Conservation (phyloP, 2,113 vertebrate species). For the Pterophyllum scalare region DNA sequence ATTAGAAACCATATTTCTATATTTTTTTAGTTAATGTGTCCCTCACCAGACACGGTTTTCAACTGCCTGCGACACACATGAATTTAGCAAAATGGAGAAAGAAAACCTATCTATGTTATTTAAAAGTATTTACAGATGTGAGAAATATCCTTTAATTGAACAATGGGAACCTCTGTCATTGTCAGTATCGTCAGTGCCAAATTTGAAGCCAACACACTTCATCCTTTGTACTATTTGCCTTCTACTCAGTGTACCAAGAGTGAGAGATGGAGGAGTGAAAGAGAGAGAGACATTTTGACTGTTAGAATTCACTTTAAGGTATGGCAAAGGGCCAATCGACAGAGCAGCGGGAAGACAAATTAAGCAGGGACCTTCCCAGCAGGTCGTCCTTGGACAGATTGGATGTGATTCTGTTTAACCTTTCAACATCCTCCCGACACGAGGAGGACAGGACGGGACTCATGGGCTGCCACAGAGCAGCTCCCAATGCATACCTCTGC, state of each 20-base stretch:
- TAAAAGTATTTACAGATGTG: slow-evolving; percentile 2
- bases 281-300: slow-evolving; percentile 49
- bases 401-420: slow-evolving; percentile 63
- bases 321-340: slow-evolving; percentile 65
- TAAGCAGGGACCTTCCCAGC: slow-evolving; percentile 67
- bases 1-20: not conserved
- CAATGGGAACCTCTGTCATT: slow-evolving; percentile 49
- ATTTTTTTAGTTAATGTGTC: not conserved
- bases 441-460: slow-evolving; percentile 44
- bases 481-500: not conserved
- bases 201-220: slow-evolving; percentile 39
- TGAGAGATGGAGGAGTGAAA: slow-evolving; percentile 37
- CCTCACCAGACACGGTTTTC: slow-evolving; percentile 11
- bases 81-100: slow-evolving; percentile 1
- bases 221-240: slow-evolving; percentile 47
- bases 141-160: slow-evolving; percentile 38
- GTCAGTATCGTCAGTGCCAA: slow-evolving; percentile 42
- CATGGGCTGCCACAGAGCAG: slow-evolving; percentile 25
- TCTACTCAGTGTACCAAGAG: slow-evolving; percentile 9
- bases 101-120: slow-evolving; percentile 23
- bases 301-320: slow-evolving; percentile 64
- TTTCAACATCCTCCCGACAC: slow-evolving; percentile 59
- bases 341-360: slow-evolving; percentile 67
- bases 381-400: slow-evolving; percentile 70
- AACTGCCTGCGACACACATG: not conserved